Conservation (phyloP, 2,797 vertebrate genomes). For the Gallinago stenura region DNA sequence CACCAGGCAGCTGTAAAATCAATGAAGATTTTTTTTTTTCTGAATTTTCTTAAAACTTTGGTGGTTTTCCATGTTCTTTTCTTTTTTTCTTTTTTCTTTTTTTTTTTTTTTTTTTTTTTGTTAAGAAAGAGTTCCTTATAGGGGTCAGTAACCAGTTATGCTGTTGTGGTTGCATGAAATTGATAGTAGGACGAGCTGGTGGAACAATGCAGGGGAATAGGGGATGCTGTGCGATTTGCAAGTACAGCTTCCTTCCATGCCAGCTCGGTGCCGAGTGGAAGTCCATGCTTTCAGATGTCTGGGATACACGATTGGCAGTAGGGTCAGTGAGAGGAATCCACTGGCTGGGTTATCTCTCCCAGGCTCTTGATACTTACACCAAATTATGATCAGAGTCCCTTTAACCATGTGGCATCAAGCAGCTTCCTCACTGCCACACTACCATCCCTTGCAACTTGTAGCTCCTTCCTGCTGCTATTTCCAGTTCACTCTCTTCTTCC, state of each 20-base stretch:
- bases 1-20: not conserved
- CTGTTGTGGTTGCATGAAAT: not conserved
- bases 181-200: not conserved
- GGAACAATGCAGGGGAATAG: not conserved
- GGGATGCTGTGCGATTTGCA: not conserved
- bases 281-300: not conserved
- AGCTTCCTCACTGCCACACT: not conserved
- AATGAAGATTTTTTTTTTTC: not conserved
- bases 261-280: not conserved
- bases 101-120: not conserved
- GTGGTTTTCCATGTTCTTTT: not conserved
- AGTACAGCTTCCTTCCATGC: not conserved
- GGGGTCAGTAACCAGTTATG: not conserved
- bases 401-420: not conserved
- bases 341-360: not conserved
- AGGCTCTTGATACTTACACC: not conserved
- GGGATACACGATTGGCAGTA: not conserved
- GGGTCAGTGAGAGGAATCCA: not conserved
- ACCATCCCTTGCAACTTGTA: not conserved
- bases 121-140: not conserved
- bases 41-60: not conserved
- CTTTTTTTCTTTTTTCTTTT: too few species aligned
- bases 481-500: not conserved
- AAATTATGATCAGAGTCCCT: not conserved
- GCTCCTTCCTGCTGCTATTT: not conserved